Conservation (phyloP, 2,888 invertebrate species). For the Hofmannophila pseudospretella region DNA sequence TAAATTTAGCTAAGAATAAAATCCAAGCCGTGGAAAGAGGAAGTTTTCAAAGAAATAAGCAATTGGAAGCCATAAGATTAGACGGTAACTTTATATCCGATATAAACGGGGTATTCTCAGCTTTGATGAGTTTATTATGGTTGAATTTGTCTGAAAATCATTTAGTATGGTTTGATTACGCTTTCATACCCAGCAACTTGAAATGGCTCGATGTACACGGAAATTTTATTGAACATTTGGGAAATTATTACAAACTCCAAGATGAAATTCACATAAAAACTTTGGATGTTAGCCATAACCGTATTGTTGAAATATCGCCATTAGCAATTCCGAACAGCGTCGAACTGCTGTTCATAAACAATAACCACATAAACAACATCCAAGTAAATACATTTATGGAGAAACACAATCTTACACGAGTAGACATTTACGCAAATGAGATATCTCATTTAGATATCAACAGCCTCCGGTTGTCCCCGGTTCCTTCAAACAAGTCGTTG, state of each 20-base stretch:
- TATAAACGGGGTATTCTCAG: constrained; percentile 92
- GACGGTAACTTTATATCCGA: constrained; percentile 93
- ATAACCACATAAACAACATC: constrained; percentile 90
- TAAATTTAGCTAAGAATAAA: constrained; percentile 93
- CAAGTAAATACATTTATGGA: constrained; percentile 91
- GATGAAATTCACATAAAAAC: constrained; percentile 88
- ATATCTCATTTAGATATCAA: constrained; percentile 90
- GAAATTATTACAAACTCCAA: constrained; percentile 91
- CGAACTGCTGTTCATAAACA: constrained; percentile 91
- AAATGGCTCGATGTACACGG: constrained; percentile 94
- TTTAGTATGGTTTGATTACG: constrained; percentile 95
- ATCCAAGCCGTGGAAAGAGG: constrained; percentile 89
- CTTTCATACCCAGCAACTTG: constrained; percentile 91
- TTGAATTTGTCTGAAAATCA: constrained; percentile 94
- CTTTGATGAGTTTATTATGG: constrained; percentile 88
- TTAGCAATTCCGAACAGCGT: constrained; percentile 92
- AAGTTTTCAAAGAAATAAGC: constrained; percentile 88
- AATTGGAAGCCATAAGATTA: constrained; percentile 90
- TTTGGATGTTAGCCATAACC: constrained; percentile 92
- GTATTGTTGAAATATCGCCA: constrained; percentile 87
- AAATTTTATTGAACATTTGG: constrained; percentile 91
- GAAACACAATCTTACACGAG: constrained; percentile 89
- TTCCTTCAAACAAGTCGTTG: constrained; percentile 84
- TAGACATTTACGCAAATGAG: constrained; percentile 94
- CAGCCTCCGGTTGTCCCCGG: constrained; percentile 86